phyloP scores from a whole-genome alignment of 2,113 vertebrate genomes.

The Dolichotis patagonum region DNA sequence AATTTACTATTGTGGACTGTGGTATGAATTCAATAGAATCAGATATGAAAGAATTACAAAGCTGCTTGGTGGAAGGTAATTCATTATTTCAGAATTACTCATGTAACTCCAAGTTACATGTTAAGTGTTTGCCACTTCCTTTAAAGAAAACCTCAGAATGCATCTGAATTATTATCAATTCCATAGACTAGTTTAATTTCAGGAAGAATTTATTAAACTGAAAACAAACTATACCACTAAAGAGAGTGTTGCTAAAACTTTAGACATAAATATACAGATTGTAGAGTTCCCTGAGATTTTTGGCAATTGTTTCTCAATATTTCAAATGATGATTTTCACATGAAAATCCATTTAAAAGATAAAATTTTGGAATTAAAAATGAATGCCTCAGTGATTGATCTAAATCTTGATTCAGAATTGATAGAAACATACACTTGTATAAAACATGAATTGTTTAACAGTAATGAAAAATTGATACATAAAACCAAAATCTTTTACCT shows the following conservation, averaged over 20 bases:
- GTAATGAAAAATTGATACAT: not conserved
- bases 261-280: conserved; percentile 19
- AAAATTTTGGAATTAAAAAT: conserved; percentile 47
- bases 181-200: conserved; percentile 3
- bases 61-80: conserved; percentile 57
- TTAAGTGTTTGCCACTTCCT: conserved; percentile 45
- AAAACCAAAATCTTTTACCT: not conserved
- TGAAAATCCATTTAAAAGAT: conserved; percentile 39
- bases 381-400: not conserved
- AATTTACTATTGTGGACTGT: conserved; percentile 40
- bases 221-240: conserved; percentile 54
- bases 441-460: not conserved
- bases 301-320: not conserved
- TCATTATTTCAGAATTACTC: conserved; percentile 55
- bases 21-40: conserved; percentile 49
- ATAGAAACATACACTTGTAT: not conserved
- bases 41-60: conserved; percentile 55
- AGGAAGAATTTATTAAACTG: conserved; percentile 24
- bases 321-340: not conserved
- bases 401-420: not conserved
- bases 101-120: conserved; percentile 44
- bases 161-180: conserved; percentile 5
- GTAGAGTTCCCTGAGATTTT: conserved; percentile 11
- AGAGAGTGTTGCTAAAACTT: conserved; percentile 46
- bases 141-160: conserved; percentile 61